Base-by-base conservation (phyloP, 92 coral and sea anemone genomes). In the Desmophyllum pertusum region DNA sequence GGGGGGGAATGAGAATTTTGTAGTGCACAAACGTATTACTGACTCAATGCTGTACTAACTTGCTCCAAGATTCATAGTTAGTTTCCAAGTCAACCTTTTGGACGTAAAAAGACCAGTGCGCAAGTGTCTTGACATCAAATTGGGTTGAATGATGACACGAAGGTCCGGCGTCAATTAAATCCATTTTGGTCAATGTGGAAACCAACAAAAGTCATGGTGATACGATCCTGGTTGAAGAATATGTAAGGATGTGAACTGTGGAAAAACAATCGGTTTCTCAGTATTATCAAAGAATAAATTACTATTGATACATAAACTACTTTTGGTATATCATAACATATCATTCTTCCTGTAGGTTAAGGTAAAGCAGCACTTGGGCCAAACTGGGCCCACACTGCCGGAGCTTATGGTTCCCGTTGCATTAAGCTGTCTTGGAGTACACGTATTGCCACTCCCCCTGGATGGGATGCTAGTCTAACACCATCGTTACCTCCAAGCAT, bases 191-290 rank as follows among this genome's bases (percentile, higher is more conserved):
- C 95, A 75, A 95, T 86, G 70, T 89, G 94, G 75, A 95, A 95
- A 36, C 98, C 98, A 42, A 95, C 84, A 66, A 95, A 95, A 18
- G 98, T 95, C 93, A 95, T 92, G 45, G 94, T 92, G 75, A 71
- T 73, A 71, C 85, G 94, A 85, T 95, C 96, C 31, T 89, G 93
- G 85, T 95, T 95, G 81, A 95, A 95, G 91, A 95, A 95, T 33
- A 95, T 87, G 87, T 95, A 95, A 29, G 98, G 98, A 65, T 95
- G 98, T 18, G 96, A 89, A 52, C 98, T 94, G 89, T 21, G 38
- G 33, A 75, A 55, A 68, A 66, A n/a, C 15, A 57, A 57, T 57
- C 6, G 64, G 33, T 57, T 25, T 0, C 14, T 57, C 31, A n/a
- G 31, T n/a, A 57, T n/a, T 57, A 57, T 19, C 33, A 30, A 4